Conservation (phyloP, 2,797 vertebrate species). For the Coendou prehensilis region DNA sequence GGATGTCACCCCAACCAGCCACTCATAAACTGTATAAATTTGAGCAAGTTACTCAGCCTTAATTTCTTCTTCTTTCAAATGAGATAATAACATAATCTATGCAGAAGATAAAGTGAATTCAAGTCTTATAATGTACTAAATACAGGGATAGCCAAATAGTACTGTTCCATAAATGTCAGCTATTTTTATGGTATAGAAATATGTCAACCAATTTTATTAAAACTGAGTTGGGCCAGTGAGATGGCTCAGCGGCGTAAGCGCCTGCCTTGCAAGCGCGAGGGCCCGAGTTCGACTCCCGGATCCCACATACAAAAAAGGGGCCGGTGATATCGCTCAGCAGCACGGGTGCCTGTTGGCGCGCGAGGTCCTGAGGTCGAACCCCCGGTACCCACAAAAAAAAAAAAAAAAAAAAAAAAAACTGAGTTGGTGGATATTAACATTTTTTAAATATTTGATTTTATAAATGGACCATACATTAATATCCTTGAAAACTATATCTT, state of each 20-base stretch:
- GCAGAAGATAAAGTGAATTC: conserved; percentile 34
- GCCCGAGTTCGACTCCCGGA: too few species aligned
- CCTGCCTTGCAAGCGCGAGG: too few species aligned
- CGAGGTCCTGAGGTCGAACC: too few species aligned
- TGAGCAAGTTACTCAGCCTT: not conserved
- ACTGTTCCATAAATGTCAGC: conserved; percentile 14
- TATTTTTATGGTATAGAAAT: conserved; percentile 39
- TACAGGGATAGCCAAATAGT: not conserved
- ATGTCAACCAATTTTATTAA: conserved; percentile 40
- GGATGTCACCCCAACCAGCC: not conserved
- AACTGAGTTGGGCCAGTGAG: not conserved
- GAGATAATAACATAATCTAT: conserved; percentile 11
- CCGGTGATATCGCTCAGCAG: too few species aligned
- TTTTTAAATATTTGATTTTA: conserved; percentile 65
- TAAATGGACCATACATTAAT: conserved; percentile 28
- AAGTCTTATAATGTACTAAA: not conserved
- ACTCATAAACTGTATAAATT: not conserved
- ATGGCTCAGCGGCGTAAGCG: too few species aligned
- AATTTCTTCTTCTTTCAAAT: conserved; percentile 46
- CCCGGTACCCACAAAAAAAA: too few species aligned
- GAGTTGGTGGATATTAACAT: not conserved
- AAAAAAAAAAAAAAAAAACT: too few species aligned
- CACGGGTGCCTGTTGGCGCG: too few species aligned
- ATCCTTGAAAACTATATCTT: conserved; percentile 32
- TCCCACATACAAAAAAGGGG: too few species aligned